Base-by-base conservation (phyloP, 2,888 invertebrate genomes). In the Rotaria sp. region DNA sequence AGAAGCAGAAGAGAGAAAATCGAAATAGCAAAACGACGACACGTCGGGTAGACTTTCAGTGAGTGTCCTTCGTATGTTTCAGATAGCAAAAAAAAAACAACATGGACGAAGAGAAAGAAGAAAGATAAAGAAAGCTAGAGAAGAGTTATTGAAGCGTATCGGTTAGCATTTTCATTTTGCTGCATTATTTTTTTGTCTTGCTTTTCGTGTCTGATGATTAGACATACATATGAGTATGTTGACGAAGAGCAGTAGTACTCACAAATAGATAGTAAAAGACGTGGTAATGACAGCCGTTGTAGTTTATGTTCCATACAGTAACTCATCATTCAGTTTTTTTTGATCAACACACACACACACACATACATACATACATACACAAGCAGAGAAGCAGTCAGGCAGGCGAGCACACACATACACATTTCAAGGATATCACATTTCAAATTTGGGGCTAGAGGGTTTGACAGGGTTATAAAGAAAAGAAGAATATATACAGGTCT, bases 131-230 rank as follows among this genome's bases (percentile, higher is more conserved):
- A 67, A 67, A 67, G 35, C 67, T 67, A 67, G 67, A 67, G 67
- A 67, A 21, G 21, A 67, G 67, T 67, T 67, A 67, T 67, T 35
- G 67, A 67, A 67, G 67, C 67, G 67, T 35, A 67, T 67, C 67
- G 67, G 67, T 67, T 67, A 67, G 67, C 67, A 67, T 67, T 67
- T 67, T 67, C 67, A 35, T 67, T 67, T 67, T 67, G 67, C 67
- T 67, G 67, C 21, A 67, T 67, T 50, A 52, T 24, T 10, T 67
- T 57, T 67, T 67, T 67, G 67, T 38, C 30, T 67, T 21, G 67
- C 35, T 38, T 67, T 67, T 67, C 21, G 67, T 67, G 67, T 21
- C 30, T 67, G 30, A 35, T 15, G 67, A 67, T 67, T 67, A 67
- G 67, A 67, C 21, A 67, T 38, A 38, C 67, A 67, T 67, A 67